Percentiles rank a stretch among this genome's conserved stretches.
Conservation (phyloP, 2,113 vertebrate genomes). For the Amblyornis subalaris region DNA sequence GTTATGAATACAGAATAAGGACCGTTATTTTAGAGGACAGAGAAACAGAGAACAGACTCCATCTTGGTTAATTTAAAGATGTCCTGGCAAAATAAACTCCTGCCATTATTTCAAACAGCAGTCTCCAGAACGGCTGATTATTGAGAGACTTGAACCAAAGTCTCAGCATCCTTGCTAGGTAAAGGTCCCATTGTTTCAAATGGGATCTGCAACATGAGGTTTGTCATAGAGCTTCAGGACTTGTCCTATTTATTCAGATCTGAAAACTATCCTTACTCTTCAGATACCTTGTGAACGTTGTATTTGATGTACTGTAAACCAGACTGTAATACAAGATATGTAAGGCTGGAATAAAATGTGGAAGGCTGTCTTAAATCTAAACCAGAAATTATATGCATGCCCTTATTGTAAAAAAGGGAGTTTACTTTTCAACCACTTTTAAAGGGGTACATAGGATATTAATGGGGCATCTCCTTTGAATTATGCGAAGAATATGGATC, state of each 20-base stretch:
- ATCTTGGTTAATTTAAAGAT: background rate
- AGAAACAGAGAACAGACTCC: background rate
- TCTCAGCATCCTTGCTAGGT: background rate
- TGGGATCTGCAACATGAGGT: background rate
- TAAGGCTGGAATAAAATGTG: too few species aligned
- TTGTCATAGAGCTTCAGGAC: background rate
- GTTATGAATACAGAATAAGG: background rate
- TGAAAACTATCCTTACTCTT: background rate
- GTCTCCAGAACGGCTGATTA: background rate
- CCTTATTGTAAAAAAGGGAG: background rate
- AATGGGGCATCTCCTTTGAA: background rate
- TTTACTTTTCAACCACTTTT: constrained; percentile 33
- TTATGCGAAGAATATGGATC: background rate
- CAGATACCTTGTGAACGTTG: background rate
- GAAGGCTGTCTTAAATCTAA: constrained; percentile 28
- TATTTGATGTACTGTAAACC: background rate
- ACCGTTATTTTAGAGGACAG: background rate
- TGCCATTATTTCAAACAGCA: background rate
- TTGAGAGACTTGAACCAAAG: background rate
- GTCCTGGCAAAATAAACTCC: background rate
- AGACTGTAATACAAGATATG: constrained; percentile 13
- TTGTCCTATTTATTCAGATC: background rate
- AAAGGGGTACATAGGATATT: constrained; percentile 20
- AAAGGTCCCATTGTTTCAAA: background rate
- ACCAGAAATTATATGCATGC: background rate